phyloP scores from a whole-genome alignment of 2,888 invertebrate species.

The Aethes cnicana region DNA sequence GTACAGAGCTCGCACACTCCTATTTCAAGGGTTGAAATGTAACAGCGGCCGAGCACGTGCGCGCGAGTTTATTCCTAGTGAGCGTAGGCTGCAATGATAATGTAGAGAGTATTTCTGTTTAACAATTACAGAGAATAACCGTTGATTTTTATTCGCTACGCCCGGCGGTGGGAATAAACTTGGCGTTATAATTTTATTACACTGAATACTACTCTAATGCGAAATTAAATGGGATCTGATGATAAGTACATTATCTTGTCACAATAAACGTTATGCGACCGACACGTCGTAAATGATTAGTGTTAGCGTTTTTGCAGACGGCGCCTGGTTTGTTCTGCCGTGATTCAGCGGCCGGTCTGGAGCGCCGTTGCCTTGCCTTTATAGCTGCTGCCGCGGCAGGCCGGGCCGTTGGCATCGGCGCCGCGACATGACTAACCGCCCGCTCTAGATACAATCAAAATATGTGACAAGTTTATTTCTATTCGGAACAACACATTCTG shows the following conservation, averaged over 20 bases:
- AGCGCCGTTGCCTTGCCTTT: conserved; percentile 78
- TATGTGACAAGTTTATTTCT: conserved; percentile 83
- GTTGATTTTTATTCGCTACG: conserved; percentile 2
- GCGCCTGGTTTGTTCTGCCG: conserved; percentile 55
- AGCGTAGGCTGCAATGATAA: conserved; percentile 29
- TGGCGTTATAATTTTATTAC: conserved; percentile 11
- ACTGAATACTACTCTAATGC: background rate
- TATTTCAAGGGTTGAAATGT: conserved; percentile 31
- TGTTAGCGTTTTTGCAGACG: conserved; percentile 81
- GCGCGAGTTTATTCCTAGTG: conserved; percentile 29
- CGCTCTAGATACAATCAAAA: conserved; percentile 82
- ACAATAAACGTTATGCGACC: conserved; percentile 40
- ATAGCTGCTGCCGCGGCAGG: conserved; percentile 64
- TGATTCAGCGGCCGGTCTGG: conserved; percentile 71
- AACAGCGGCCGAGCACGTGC: conserved; percentile 28
- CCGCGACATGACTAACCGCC: conserved; percentile 78
- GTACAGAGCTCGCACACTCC: conserved; percentile 36
- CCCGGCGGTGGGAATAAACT: background rate
- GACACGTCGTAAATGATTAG: conserved; percentile 62
- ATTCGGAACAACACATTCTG: conserved; percentile 79
- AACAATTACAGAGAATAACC: conserved; percentile 23
- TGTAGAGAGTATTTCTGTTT: conserved; percentile 22
- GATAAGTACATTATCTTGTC: conserved; percentile 25
- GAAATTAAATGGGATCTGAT: conserved; percentile 19
- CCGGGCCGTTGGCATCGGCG: conserved; percentile 79